Evolutionary conservation across 2,113 vertebrate species (phyloP).

Genomic region (Malurus alboscapulatus): DNA sequence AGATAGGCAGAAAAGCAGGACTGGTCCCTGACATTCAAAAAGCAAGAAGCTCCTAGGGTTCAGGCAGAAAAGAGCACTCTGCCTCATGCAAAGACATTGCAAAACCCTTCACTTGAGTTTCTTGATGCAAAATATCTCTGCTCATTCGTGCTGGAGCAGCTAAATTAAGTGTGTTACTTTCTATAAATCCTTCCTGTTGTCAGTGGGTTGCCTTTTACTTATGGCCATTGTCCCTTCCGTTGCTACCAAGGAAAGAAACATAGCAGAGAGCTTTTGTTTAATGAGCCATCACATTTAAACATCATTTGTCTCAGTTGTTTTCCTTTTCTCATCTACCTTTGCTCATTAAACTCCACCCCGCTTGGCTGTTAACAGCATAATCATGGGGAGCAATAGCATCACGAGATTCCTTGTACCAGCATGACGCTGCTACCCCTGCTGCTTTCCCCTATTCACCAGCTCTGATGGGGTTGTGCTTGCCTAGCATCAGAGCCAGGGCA

Average conservation of each 20-base stretch:
- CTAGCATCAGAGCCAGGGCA: background rate
- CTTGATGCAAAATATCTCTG: background rate
- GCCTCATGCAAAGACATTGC: background rate
- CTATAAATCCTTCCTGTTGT: slow-evolving; percentile 43
- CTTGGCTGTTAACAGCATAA: slow-evolving; percentile 36
- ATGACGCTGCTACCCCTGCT: background rate
- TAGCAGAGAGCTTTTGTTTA: slow-evolving; percentile 43
- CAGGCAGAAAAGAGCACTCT: background rate
- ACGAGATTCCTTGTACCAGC: background rate
- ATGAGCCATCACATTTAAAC: slow-evolving; percentile 61
- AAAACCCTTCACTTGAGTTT: background rate
- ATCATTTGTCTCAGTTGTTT: slow-evolving; percentile 60
- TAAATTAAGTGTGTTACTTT: slow-evolving; percentile 20
- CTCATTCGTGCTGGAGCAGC: background rate
- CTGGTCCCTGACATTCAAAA: background rate
- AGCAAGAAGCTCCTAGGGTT: background rate
- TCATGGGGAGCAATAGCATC: slow-evolving; percentile 25
- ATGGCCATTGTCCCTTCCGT: slow-evolving; percentile 26
- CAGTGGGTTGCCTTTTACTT: slow-evolving; percentile 44
- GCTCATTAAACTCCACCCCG: slow-evolving; percentile 53
- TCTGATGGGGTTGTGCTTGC: slow-evolving; percentile 8
- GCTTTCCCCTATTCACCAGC: background rate
- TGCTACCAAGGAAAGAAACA: slow-evolving; percentile 24
- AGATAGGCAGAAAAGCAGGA: background rate
- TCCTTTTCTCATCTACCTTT: slow-evolving; percentile 62